These are phyloP conservation scores for Crossocerus cetratus DNA, from an alignment of 2,888 invertebrate genomes.

Conservation along the genomic window DNA sequence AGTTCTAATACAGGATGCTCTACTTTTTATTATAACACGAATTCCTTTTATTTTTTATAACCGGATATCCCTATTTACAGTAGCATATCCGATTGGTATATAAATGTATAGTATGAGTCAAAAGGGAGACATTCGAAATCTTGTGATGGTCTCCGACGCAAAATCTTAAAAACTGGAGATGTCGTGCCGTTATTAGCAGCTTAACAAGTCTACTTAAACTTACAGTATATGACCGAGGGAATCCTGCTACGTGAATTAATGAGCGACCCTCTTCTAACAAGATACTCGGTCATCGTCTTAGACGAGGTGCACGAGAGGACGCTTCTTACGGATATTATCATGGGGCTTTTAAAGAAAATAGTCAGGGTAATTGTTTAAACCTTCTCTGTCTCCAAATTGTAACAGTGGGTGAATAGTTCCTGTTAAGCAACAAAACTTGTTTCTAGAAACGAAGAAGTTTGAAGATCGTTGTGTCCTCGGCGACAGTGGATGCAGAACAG, in stretches of 20 bases:
- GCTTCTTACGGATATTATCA: slow-evolving; percentile 93
- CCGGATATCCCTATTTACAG: too few relatives aligned
- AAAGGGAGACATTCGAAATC: too few relatives aligned
- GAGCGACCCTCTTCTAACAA: slow-evolving; percentile 92
- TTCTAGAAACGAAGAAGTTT: slow-evolving; percentile 87
- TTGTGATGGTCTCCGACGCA: too few relatives aligned
- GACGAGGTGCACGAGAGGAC: slow-evolving; percentile 98
- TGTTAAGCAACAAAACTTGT: slow-evolving; percentile 1
- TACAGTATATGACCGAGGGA: slow-evolving; percentile 97
- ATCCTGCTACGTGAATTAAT: slow-evolving; percentile 96
- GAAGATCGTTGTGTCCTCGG: slow-evolving; percentile 93
- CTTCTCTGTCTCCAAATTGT: too few relatives aligned
- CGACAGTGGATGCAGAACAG: slow-evolving; percentile 95
- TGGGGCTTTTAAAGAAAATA: slow-evolving; percentile 96
- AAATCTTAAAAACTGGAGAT: too few relatives aligned
- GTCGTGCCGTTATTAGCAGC: too few relatives aligned
- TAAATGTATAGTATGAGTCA: too few relatives aligned
- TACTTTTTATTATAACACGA: too few relatives aligned
- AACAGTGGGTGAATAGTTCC: too few relatives aligned
- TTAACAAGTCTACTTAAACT: slow-evolving; percentile 39
- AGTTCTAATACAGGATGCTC: too few relatives aligned
- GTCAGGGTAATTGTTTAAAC: slow-evolving; percentile 80
- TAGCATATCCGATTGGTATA: too few relatives aligned
- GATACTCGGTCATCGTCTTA: slow-evolving; percentile 91
- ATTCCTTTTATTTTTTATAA: too few relatives aligned